Evolutionary conservation across 1,140 invertebrate species (phyloP), one percentile per base, ranked within the genome.

Genomic region (Trissolcus basalis): DNA sequence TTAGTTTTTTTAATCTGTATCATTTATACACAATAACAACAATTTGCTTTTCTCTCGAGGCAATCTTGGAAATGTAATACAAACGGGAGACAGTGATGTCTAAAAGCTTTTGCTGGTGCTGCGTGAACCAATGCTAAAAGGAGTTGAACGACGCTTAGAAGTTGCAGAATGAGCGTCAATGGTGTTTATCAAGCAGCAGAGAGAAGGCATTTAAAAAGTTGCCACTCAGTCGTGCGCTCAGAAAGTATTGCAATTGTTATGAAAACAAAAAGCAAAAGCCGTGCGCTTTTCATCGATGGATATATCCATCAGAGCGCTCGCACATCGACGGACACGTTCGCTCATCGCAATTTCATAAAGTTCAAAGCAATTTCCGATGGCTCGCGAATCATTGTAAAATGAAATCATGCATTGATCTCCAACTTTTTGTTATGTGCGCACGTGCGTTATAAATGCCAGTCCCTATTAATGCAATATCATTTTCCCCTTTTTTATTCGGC

Each of bases 141-240:
- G 48, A 61, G 49, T 58, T 54, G 13, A 58, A 71, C 56, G 51
- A 68, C 53, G 51, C 51, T 68, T 71, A 16, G 51, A 58, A 49
- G 48, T 63, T 68, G 19, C 56, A 16, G 69, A 76, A 75, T 54
- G 56, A 63, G 51, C 65, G 54, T 76, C 55, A 64, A 70, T 65
- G 33, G 61, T 27, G 50, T 70, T 64, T 72, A 72, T 65, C 49
- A 60, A 65, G 51, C 60, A 65, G 55, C 41, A 50, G 33, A 41
- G 35, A 64, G 6, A 64, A 58, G 45, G 64, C 58, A 75, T 1
- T 75, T 65, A 63, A 68, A 68, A 63, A 70, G 39, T 69, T 69
- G 19, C 45, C 11, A 63, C 58, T 75, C 64, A 48, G 54, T 27
- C 36, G 13, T 54, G 69, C 44, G 48, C 47, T 27, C 19, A 27